Evolutionary conservation across 2,113 vertebrate species (phyloP), one percentile per base, ranked within the genome.

Genomic region (Noctilio leporinus): DNA sequence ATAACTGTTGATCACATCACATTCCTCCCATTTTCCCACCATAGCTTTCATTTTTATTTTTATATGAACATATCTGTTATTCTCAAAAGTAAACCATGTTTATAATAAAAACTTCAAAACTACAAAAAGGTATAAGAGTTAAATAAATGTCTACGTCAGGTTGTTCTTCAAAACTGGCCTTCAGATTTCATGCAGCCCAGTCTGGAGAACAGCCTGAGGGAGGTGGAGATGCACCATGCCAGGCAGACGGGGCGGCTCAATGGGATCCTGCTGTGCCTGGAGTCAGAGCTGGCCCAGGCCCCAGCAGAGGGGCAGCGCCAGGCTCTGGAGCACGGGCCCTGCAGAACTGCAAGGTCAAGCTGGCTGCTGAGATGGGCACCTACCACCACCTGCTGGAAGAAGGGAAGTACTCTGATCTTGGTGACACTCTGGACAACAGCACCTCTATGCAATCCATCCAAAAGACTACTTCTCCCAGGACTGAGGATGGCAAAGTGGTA

Each of bases 1-100:
- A 82, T 86, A 26, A 55, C 55, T 95, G 93, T 93, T 86, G 67
- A 88, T 92, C 70, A 55, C 20, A 92, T 94, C 92, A 82, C 28
- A 95, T 72, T n/a, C n/a, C 51, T 90, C 70, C 11, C 9, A 22
- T 69, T 49, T 88, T 53, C 43, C 28, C 51, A 51, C 40, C 1
- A 3, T 35, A n/a, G 70, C 40, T 91, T 70, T 24, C 22, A 49
- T 81, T 65, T 49, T 65, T 70, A 64, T 92, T 80, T 76, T 82
- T 53, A 35, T 35, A 55, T 70, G 22, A 77, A 20, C 59, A 69
- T 45, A 87, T 75, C 33, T 80, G n/a, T 45, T 86, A 40, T 43
- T 90, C 43, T 91, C 49, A 47, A 64, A 70, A 80, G 64, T 64
- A 94, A 86, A 65, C 22, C 7, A 75, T 14, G 16, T 53, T 7